These are phyloP conservation scores for Mesoclemmys tuberculata DNA, from an alignment of 2,113 vertebrate species.

Conservation along the genomic window DNA sequence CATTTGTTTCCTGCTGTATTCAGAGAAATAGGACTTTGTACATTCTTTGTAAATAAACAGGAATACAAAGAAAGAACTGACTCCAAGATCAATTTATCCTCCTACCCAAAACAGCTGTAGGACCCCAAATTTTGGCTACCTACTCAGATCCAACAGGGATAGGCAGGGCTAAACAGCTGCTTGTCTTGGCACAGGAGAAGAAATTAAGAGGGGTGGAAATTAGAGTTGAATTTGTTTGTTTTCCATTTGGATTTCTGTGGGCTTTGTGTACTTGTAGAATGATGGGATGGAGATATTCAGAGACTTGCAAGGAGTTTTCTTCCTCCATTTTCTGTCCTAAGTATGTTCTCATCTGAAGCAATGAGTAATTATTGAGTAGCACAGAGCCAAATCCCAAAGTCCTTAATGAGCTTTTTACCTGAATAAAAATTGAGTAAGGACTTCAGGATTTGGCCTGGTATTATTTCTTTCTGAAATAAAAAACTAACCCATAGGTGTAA, in stretches of 20 bases:
- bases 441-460: constrained; percentile 24
- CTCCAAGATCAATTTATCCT: not conserved
- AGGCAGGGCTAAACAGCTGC: not conserved
- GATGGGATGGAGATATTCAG: not conserved
- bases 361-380: not conserved
- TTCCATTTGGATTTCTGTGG: not conserved
- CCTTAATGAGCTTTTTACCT: constrained; percentile 30
- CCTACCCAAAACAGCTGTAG: not conserved
- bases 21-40: not conserved
- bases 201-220: constrained; percentile 16
- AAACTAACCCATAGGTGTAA: constrained; percentile 12
- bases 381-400: constrained; percentile 1
- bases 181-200: not conserved
- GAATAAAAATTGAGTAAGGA: constrained; percentile 28
- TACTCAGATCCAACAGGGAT: not conserved
- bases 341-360: constrained; percentile 1
- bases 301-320: constrained; percentile 11
- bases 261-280: constrained; percentile 4
- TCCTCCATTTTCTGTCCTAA: constrained; percentile 35
- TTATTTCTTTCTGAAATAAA: not conserved
- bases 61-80: not conserved
- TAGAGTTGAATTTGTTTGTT: not conserved
- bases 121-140: not conserved
- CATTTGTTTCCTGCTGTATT: not conserved
- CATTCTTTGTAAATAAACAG: not conserved